These are phyloP conservation scores for Amblyopsis rosae DNA, from an alignment of 2,113 vertebrate species.

Conservation along the genomic window DNA sequence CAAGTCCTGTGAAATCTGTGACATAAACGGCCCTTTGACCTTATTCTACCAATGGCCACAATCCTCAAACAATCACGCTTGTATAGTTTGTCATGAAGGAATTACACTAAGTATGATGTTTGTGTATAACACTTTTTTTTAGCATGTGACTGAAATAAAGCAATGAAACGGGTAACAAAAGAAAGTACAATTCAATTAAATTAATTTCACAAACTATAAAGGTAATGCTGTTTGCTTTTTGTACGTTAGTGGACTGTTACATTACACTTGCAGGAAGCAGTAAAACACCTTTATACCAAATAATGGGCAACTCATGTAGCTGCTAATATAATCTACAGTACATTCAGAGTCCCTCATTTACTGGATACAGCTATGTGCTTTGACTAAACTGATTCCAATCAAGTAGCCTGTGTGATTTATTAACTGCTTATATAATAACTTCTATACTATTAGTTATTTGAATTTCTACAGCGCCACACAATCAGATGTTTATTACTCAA, in stretches of 20 bases:
- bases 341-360: too few relatives aligned
- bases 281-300: background rate
- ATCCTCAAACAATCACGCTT: too few relatives aligned
- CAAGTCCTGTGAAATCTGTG: background rate
- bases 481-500: background rate
- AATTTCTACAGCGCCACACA: background rate
- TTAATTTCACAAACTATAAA: constrained; percentile 53
- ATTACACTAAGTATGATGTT: too few relatives aligned
- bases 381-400: background rate
- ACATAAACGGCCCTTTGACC: constrained; percentile 44
- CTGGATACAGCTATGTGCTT: too few relatives aligned
- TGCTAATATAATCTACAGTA: too few relatives aligned
- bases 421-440: background rate
- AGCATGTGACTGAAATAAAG: constrained; percentile 36
- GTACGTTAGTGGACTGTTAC: background rate
- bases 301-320: background rate
- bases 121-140: too few relatives aligned
- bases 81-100: too few relatives aligned
- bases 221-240: background rate
- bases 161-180: constrained; percentile 43
- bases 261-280: background rate
- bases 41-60: constrained; percentile 25
- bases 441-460: too few relatives aligned
- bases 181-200: constrained; percentile 37
- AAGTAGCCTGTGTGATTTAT: background rate